These are phyloP conservation scores for Tyto alba DNA, from an alignment of 2,113 vertebrate genomes.

Conservation along the genomic window DNA sequence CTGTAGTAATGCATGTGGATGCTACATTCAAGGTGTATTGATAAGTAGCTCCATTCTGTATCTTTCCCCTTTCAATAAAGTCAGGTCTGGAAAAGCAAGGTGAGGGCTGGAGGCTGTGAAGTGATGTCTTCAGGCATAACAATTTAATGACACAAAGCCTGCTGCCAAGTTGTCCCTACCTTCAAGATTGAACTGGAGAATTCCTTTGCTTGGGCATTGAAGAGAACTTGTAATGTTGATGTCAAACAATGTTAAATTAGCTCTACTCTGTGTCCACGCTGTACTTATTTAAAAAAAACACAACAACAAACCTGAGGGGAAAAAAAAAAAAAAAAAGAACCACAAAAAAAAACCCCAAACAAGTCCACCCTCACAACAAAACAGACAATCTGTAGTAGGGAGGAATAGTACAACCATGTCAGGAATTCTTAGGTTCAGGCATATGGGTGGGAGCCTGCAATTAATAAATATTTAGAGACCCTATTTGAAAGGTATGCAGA, in stretches of 20 bases:
- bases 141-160: background rate
- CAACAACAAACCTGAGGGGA: too few relatives aligned
- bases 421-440: background rate
- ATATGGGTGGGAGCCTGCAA: background rate
- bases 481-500: background rate
- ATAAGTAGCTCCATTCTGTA: background rate
- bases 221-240: background rate
- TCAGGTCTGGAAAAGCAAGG: background rate
- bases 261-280: background rate
- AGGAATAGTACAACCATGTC: background rate
- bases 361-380: background rate
- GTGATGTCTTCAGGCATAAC: background rate
- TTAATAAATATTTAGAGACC: background rate
- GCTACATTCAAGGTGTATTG: background rate
- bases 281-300: background rate
- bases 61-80: background rate
- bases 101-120: background rate
- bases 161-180: background rate
- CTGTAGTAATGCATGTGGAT: background rate
- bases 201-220: background rate
- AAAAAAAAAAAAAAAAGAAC: too few relatives aligned
- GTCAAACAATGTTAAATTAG: background rate
- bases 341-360: background rate
- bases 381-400: background rate
- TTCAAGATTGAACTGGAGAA: background rate